Conservation (phyloP, 2,888 invertebrate species). For the Lycia hirtaria region DNA sequence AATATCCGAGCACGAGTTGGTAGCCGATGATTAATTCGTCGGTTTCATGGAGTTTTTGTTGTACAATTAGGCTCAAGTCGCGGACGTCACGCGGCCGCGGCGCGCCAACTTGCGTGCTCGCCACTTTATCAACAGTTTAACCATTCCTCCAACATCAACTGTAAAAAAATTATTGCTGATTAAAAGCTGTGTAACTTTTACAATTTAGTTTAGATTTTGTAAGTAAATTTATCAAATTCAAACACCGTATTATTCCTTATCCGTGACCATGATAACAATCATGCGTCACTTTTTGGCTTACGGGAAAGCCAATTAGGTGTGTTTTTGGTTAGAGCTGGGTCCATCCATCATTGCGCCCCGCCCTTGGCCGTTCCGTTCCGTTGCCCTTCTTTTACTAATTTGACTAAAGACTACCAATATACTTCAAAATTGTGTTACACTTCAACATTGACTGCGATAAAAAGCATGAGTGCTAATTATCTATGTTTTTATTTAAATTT, state of each 20-base stretch:
- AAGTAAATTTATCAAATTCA: slow-evolving; percentile 30
- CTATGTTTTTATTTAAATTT: too few relatives aligned
- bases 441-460: slow-evolving; percentile 4
- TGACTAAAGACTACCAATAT: slow-evolving; percentile 35
- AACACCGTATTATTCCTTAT: slow-evolving; percentile 34
- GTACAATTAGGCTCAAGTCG: slow-evolving; percentile 69
- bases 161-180: slow-evolving; percentile 72
- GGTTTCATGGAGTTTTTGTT: slow-evolving; percentile 79
- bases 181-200: slow-evolving; percentile 51
- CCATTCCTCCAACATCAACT: slow-evolving; percentile 66
- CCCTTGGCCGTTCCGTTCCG: slow-evolving; percentile 64
- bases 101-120: slow-evolving; percentile 68
- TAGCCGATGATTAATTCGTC: slow-evolving; percentile 75
- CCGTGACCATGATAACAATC: slow-evolving; percentile 59
- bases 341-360: slow-evolving; percentile 77
- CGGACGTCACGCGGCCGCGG: slow-evolving; percentile 55
- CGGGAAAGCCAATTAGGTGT: slow-evolving; percentile 78
- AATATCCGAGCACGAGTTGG: slow-evolving; percentile 48
- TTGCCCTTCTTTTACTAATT: slow-evolving; percentile 51
- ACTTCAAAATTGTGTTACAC: slow-evolving; percentile 10
- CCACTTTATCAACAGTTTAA: slow-evolving; percentile 66
- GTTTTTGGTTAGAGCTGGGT: slow-evolving; percentile 72
- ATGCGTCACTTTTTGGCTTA: slow-evolving; percentile 54
- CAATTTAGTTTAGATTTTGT: slow-evolving; percentile 38
- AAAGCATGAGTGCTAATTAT: not conserved